phyloP scores from a whole-genome alignment of 2,888 invertebrate genomes.

The Dendrolimus pini region DNA sequence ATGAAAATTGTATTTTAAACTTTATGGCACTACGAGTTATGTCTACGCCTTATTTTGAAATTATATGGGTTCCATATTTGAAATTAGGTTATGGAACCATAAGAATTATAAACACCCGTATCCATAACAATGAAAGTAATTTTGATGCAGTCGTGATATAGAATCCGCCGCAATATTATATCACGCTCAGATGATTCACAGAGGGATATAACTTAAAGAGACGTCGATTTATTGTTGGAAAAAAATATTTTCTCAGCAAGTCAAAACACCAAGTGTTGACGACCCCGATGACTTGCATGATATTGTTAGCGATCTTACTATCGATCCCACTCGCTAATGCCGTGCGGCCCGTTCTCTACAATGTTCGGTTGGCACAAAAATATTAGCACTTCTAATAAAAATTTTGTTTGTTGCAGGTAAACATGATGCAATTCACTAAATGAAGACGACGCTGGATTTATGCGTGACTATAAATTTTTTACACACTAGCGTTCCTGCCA shows the following conservation, averaged over 20 bases:
- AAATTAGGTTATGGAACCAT: background rate
- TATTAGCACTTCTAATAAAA: background rate
- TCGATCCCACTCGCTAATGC: conserved; percentile 31
- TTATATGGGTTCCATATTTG: too few species aligned
- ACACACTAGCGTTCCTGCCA: too few species aligned
- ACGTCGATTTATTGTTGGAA: conserved; percentile 18
- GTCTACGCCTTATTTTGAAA: too few species aligned
- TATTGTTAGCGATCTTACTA: conserved; percentile 38
- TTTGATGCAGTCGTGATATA: background rate
- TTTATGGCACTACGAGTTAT: too few species aligned
- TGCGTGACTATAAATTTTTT: background rate
- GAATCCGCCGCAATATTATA: background rate
- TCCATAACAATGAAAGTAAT: conserved; percentile 5
- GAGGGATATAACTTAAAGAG: conserved; percentile 14
- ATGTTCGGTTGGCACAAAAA: background rate
- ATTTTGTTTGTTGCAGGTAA: background rate
- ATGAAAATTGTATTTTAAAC: too few species aligned
- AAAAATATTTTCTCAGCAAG: conserved; percentile 28
- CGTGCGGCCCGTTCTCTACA: background rate
- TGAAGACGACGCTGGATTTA: background rate
- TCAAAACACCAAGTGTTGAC: conserved; percentile 57
- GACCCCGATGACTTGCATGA: conserved; percentile 65
- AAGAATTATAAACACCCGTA: conserved; percentile 2
- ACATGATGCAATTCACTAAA: background rate
- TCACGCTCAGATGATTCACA: conserved; percentile 16